phyloP scores from a whole-genome alignment of 2,113 vertebrate genomes.

The Pteruthius melanotis region DNA sequence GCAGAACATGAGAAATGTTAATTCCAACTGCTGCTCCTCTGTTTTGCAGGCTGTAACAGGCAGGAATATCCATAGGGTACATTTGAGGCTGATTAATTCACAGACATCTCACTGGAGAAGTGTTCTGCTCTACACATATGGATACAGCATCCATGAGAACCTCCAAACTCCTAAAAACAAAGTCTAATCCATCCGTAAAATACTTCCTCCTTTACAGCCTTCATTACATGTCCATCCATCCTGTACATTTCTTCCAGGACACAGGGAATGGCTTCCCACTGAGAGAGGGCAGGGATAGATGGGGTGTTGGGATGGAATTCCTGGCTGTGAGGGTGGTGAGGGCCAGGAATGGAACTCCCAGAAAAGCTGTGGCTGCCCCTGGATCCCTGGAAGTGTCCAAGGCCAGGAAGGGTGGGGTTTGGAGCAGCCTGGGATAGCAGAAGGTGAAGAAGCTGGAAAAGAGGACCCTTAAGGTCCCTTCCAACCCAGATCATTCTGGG shows the following conservation, averaged over 20 bases:
- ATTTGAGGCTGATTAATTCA: not conserved
- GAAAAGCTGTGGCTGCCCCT: not conserved
- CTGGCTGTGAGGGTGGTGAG: rapidly evolving
- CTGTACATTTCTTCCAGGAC: not conserved
- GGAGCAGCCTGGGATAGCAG: rapidly evolving
- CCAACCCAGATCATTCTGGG: not conserved
- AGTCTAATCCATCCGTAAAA: not conserved
- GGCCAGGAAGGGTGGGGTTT: rapidly evolving
- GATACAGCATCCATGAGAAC: not conserved
- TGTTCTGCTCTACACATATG: not conserved
- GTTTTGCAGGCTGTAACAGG: not conserved
- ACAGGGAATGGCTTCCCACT: not conserved
- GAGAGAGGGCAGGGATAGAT: rapidly evolving
- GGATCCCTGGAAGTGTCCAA: not conserved
- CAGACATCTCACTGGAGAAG: not conserved
- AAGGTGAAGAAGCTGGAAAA: not conserved
- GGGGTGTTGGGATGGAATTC: not conserved
- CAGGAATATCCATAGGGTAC: too few relatives aligned
- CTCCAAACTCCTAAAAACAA: not conserved
- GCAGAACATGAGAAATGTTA: not conserved
- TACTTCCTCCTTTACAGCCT: not conserved
- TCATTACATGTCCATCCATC: rapidly evolving
- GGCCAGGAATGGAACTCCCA: not conserved
- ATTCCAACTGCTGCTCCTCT: not conserved
- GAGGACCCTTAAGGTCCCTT: not conserved